phyloP scores from a whole-genome alignment of 2,888 invertebrate species.

The Dendrolimus houi region DNA sequence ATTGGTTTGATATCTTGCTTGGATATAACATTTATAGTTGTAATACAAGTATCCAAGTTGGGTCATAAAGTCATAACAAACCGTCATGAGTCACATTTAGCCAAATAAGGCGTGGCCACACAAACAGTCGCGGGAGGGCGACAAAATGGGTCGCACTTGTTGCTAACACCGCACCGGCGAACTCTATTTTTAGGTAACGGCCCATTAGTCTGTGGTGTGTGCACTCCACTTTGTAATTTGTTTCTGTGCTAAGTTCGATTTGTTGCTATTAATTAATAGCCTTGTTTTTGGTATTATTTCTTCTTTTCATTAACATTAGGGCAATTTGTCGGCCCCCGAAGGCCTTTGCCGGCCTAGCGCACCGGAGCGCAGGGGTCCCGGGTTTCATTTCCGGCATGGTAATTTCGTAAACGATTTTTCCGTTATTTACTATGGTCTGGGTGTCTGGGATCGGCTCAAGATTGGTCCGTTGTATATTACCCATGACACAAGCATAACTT shows the following conservation, averaged over 20 bases:
- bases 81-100: neutral
- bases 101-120: neutral
- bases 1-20: no score
- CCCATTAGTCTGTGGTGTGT: neutral
- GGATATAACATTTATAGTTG: no score
- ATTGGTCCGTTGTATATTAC: no score
- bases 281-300: neutral
- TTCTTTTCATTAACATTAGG: no score
- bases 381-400: no score
- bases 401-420: no score
- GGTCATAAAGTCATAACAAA: conserved; percentile 1
- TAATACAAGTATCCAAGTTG: neutral
- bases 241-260: neutral
- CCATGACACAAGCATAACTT: no score
- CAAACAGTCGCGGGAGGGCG: conserved; percentile 1
- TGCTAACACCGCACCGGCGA: neutral
- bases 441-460: no score
- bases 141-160: conserved; percentile 1
- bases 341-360: no score
- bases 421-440: no score
- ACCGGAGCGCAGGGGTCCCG: no score
- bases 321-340: no score
- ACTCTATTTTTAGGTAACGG: neutral
- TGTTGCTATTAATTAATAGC: neutral
- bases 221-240: neutral